Base-by-base conservation (phyloP, 2,113 vertebrate genomes). In the Butorides virescens region DNA sequence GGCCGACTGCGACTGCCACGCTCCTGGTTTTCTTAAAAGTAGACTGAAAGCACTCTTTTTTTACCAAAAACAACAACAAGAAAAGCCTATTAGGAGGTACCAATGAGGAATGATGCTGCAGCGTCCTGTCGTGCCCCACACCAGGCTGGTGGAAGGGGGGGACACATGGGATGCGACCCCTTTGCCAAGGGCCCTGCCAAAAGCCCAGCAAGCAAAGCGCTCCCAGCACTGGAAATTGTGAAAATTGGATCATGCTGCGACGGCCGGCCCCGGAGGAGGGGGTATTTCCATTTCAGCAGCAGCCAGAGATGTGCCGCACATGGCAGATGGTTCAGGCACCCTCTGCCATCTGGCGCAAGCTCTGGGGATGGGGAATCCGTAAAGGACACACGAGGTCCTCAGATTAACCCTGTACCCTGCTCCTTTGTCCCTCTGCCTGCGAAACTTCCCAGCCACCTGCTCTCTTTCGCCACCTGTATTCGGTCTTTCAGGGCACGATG, bases 401-500 rank as follows among this genome's bases (percentile, higher is more conserved):
- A 6, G 86, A 86, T 95, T 95, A 95, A 94, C 75, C 67, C 55
- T 0, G 3, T 5, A 13, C n/a, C 59, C 15, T 2, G 27, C 42
- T 86, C 63, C 79, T 78, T 47, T 58, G 47, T 62, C 90, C 46
- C 59, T 70, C 63, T 62, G 53, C 21, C 76, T 34, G 63, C 44
- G 73, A 27, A 91, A 76, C 44, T 53, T 53, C 3, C 49, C 75
- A 56, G 62, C 26, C 59, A 50, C 25, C n/a, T 10, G 1, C 50
- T 66, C 50, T 74, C 53, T 16, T 25, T 17, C 9, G 7, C 17
- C 25, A 6, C 58, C 49, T 22, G 20, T 0, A 63, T 20, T 25
- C 0, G 0, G 44, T 44, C 34, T 36, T 47, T 32, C 20, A 29
- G 58, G 21, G 50, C 0, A 1, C 1, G 0, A 62, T 1, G 22